Base-by-base conservation (phyloP, 2,888 invertebrate species). In the Oscheius sp. region DNA sequence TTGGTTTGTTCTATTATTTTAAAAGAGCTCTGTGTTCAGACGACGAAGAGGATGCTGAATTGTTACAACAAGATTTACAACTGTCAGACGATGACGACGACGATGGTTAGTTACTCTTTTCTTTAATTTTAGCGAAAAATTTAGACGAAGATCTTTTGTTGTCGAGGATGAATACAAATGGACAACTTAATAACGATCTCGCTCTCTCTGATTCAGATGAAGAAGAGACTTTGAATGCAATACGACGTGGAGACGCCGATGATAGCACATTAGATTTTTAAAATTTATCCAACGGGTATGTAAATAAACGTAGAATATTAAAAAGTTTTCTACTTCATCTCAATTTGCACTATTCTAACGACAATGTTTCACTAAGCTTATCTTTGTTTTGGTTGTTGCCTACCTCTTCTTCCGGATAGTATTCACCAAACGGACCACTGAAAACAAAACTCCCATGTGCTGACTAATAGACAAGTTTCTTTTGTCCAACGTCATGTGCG, bases 121-220 rank as follows among this genome's bases (percentile, higher is more conserved):
- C n/a, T n/a, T n/a, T n/a, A n/a, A n/a, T n/a, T n/a, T n/a, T n/a
- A n/a, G n/a, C n/a, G n/a, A n/a, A n/a, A n/a, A 17, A 1, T 55
- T 57, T 33, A 57, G 61, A 50, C n/a, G 64, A 71, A 48, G 73
- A 72, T 25, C 53, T 78, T 27, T 68, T 73, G 20, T 45, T 65
- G 34, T 76, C 75, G 48, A 58, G 65, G 25, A 82, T 82, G 82
- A 61, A 73, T 33, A 55, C 72, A 8, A 61, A 69, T 29, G 84
- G 83, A 0, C 81, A 83, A 67, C 70, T 86, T 31, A 75, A 80
- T 68, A 75, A 78, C 27, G 86, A 86, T 61, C 65, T 86, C 69
- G 84, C 80, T 20, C 70, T 86, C 65, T 82, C 81, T 31, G 84
- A 85, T 73, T 84, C 84, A 6, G 80, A 80, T 61, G 82, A 83